Evolutionary conservation across 2,888 invertebrate species (phyloP), one percentile per base, ranked within the genome.

Genomic region (Crepidodera aurea): DNA sequence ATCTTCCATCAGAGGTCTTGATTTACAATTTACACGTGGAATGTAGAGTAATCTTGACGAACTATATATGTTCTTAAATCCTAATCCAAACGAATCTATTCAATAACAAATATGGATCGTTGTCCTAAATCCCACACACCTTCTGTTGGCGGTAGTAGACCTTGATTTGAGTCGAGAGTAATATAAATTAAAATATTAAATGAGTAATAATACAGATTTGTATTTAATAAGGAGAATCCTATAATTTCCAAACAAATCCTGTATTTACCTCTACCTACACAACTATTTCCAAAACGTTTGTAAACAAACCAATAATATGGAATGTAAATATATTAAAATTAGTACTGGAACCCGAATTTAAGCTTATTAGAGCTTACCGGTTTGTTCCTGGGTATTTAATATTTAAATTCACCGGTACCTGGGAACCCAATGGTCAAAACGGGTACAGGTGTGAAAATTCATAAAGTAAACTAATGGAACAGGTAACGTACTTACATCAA

Each of bases 381-480:
- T 42, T 15, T 5, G 18, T 42, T 12, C 8, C n/a, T 32, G 10
- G 32, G 8, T 42, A 42, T 44, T 39, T 44, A 44, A 44, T n/a
- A 16, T 22, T 44, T 44, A 10, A 22, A 22, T 44, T 19, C 44
- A n/a, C 12, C n/a, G n/a, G 13, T 44, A 46, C 12, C 27, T 1
- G 27, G 7, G 12, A 12, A 27, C 10, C 15, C 16, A 16, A 42
- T 42, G 16, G 39, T 39, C 39, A 22, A 6, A 6, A 22, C 3
- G 8, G n/a, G 22, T 12, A 44, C 48, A 48, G 48, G 48, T 48
- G 48, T 29, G 27, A 27, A 48, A 48, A 27, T 29, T 16, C 12
- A 13, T 19, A 46, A 46, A 46, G n/a, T 27, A 27, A 48, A 48
- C 2, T 16, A 18, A 8, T 13, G 10, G 15, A 25, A 12, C 48